Percentiles rank a stretch among this genome's conserved stretches.
phyloP scores from a whole-genome alignment of 1,140 invertebrate genomes.

The Drosophila auraria region DNA sequence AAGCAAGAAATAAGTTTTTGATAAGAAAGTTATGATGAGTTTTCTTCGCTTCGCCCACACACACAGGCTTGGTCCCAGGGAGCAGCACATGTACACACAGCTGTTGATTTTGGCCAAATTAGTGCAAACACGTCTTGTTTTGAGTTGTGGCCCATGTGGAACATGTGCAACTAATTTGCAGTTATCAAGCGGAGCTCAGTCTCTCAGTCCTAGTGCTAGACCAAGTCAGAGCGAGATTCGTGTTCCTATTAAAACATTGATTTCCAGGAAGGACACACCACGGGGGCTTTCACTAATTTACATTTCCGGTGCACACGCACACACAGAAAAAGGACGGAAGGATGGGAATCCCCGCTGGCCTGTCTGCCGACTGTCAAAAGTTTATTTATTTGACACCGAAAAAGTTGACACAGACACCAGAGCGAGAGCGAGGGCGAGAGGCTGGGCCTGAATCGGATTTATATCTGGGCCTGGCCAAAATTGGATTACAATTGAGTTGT shows the following conservation, averaged over 20 bases:
- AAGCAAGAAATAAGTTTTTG: conserved; percentile 73
- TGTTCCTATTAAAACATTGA: conserved; percentile 32
- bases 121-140: conserved; percentile 83
- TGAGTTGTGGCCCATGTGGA: conserved; percentile 66
- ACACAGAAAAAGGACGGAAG: neutral
- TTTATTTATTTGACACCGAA: conserved; percentile 81
- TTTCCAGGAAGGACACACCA: neutral
- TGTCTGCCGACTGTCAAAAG: conserved; percentile 79
- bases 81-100: conserved; percentile 69
- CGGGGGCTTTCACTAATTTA: conserved; percentile 28
- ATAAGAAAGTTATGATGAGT: conserved; percentile 84
- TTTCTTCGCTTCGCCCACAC: conserved; percentile 63
- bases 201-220: neutral
- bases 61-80: neutral
- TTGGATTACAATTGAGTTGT: conserved; percentile 84
- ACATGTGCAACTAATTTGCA: conserved; percentile 83
- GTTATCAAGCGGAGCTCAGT: conserved; percentile 48
- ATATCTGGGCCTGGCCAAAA: conserved; percentile 69
- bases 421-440: neutral
- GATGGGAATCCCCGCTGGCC: conserved; percentile 29
- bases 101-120: conserved; percentile 84
- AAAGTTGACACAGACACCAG: conserved; percentile 79
- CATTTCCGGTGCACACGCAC: conserved; percentile 52
- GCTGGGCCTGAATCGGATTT: conserved; percentile 69
- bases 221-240: neutral